Evolutionary conservation across 2,888 invertebrate species (phyloP), one percentile per base, ranked within the genome.

Genomic region (Limnephilus lunatus): DNA sequence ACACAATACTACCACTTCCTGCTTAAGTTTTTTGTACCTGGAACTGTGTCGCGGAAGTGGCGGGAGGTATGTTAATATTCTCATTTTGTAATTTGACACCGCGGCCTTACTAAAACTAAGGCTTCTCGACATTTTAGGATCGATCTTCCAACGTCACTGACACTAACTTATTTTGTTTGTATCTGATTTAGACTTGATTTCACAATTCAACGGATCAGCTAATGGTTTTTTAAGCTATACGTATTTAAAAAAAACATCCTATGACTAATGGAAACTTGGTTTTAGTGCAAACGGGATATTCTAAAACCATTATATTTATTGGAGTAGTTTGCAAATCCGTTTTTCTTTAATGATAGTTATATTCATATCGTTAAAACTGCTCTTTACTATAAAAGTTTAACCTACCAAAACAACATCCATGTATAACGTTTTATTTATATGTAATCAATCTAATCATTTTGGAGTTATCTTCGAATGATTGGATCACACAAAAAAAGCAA

Each of bases 21-120:
- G 88, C 31, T 53, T 88, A 30, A 31, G 68, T 68, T 88, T 88
- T 88, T 87, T 68, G 87, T 48, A 25, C 31, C 31, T 48, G 87
- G 15, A 87, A 68, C 87, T 68, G 35, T 68, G 88, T 19, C 68
- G 53, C 80, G 88, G 88, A 88, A 88, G 68, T 68, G 88, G 32
- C 31, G 35, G 88, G 80, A 68, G 88, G 68, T 32, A 88, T 80
- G 88, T 68, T 88, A 31, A 88, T 44, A 44, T 88, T 68, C 88
- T 88, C 44, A 30, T 44, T 9, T n/a, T 48, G 86, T 39, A 35
- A 86, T 86, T 86, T 30, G 15, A 44, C 39, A 9, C 39, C 48
- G 30, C 30, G 48, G 39, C 30, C 30, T 2, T 86, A 31, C 39
- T 39, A 39, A 25, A 25, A 35, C 85, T 86, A 86, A n/a, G 86